A percentile compares a stretch with the other conserved stretches of the same genome.
These are phyloP conservation scores for Chalcosyrphus nemorum DNA, from an alignment of 2,888 invertebrate species.

Conservation along the genomic window DNA sequence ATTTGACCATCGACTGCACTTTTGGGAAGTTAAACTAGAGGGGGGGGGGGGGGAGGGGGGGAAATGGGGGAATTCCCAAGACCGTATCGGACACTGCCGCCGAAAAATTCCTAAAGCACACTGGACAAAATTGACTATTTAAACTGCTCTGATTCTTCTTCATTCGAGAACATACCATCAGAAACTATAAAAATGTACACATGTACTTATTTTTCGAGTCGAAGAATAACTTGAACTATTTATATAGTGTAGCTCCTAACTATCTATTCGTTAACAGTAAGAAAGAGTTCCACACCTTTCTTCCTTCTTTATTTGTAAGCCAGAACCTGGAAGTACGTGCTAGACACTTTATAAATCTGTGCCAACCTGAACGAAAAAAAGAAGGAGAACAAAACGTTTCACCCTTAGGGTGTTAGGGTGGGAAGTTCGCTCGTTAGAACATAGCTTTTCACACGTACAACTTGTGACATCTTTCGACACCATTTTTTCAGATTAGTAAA, in stretches of 20 bases:
- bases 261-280: not conserved
- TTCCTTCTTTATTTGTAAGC: not conserved
- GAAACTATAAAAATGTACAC: too few species aligned
- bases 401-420: too few species aligned
- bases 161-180: too few species aligned
- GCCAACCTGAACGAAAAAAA: constrained; percentile 18
- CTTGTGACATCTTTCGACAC: constrained; percentile 23
- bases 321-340: not conserved
- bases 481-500: not conserved
- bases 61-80: too few species aligned
- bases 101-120: too few species aligned
- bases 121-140: too few species aligned
- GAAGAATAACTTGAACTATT: not conserved
- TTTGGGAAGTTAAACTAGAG: too few species aligned
- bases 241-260: not conserved
- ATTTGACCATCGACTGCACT: too few species aligned
- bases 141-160: too few species aligned
- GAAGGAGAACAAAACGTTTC: constrained; percentile 3
- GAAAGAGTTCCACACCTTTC: not conserved
- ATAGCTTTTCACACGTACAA: constrained; percentile 28
- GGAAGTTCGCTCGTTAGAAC: constrained; percentile 3
- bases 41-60: too few species aligned
- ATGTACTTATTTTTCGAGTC: too few species aligned
- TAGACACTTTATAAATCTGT: constrained; percentile 2
- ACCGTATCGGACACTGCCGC: too few species aligned